Evolutionary conservation across 2,113 vertebrate species (phyloP), one percentile per base, ranked within the genome.

Genomic region (Tragelaphus buxtoni): DNA sequence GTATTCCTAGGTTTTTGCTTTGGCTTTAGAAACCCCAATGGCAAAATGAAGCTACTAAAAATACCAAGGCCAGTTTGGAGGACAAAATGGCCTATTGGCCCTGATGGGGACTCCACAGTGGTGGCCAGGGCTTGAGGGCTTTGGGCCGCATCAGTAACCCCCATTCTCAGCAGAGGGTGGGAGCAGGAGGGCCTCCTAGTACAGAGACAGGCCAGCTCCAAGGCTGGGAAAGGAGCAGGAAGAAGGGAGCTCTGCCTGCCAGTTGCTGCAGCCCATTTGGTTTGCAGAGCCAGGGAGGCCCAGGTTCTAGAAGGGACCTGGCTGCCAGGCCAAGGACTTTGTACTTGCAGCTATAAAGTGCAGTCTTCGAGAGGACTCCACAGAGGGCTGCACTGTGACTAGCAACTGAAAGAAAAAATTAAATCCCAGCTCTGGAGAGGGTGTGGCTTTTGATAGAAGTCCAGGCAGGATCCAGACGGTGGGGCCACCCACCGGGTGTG

Each of bases 121-220:
- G 65, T 16, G 53, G 26, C 58, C n/a, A 7, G n/a, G 58, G 9
- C 49, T 76, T 4, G 17, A 49, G 61, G 88, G 80, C 11, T 55
- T 20, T 8, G 42, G 28, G 16, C 60, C 10, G 1, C 0, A 5
- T 80, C 89, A 3, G 11, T 10, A 77, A 69, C 20, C 24, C 63
- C n/a, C 6, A 1, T n/a, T 14, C n/a, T 76, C 80, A 6, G 18
- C 9, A 58, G 61, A 49, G n/a, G 47, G 20, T 9, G 30, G 82
- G 76, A 65, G 39, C 53, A 92, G 39, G 47, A 86, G 65, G 58
- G 18, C 77, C 47, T 90, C 82, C 61, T 17, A 16, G 39, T 0
- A 1, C 47, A 35, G 65, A n/a, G 17, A 7, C 28, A 0, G 7
- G 47, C 55, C 47, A 24, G 55, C 55, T 10, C 0, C 0, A 10